Evolutionary conservation across 2,888 invertebrate genomes (phyloP).

Genomic region (Metopia argyrocephala): DNA sequence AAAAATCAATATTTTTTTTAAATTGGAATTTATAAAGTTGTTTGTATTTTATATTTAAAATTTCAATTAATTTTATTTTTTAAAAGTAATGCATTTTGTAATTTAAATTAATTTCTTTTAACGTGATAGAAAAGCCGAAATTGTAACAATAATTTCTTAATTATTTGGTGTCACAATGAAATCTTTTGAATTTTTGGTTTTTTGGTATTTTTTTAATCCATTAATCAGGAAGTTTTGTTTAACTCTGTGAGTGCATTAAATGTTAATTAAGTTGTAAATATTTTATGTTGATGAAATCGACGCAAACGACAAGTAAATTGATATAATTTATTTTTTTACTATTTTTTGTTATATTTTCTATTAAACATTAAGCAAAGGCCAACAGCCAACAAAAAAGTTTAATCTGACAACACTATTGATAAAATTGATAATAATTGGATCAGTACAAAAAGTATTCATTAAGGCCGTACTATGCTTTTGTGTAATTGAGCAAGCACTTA

Average conservation of each 20-base stretch:
- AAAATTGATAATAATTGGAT: not conserved
- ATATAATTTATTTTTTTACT: not conserved
- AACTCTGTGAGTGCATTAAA: not conserved
- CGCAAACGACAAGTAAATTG: slow-evolving; percentile 12
- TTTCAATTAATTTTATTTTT: not conserved
- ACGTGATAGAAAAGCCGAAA: not conserved
- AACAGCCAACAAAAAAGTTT: not conserved
- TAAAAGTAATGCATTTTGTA: not conserved
- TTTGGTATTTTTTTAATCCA: not conserved
- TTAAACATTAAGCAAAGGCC: slow-evolving; percentile 18
- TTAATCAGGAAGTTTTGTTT: slow-evolving; percentile 45
- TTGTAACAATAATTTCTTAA: slow-evolving; percentile 7
- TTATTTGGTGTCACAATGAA: slow-evolving; percentile 9
- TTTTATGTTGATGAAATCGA: not conserved
- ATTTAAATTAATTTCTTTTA: not conserved
- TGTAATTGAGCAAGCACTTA: not conserved
- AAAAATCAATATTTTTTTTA: not conserved
- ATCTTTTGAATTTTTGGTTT: not conserved
- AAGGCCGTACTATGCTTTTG: not conserved
- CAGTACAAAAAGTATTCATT: not conserved
- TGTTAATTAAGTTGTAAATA: slow-evolving; percentile 24
- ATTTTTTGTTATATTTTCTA: not conserved
- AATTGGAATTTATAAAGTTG: too few relatives aligned
- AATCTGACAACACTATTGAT: not conserved
- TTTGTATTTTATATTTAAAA: not conserved